Evolutionary conservation across 23 tunicate genomes (phyloP).

Genomic region (Styela clava): DNA sequence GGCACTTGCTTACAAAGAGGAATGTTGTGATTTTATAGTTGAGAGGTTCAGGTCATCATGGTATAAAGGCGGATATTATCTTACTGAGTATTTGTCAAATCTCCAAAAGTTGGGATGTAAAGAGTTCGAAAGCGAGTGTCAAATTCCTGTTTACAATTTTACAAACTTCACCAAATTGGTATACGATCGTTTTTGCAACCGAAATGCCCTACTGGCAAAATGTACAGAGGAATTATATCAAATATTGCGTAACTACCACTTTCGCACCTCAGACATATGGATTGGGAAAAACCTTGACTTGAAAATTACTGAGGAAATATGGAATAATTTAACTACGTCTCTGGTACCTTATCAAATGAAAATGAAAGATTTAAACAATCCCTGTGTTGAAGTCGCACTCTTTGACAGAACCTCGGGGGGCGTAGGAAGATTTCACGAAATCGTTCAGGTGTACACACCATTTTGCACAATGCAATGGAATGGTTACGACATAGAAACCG

Average conservation of each 20-base stretch:
- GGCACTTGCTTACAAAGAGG: neutral
- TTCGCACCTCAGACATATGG: neutral
- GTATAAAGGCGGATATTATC: constrained; percentile 31
- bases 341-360: neutral
- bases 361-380: constrained; percentile 25
- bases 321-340: neutral
- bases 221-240: constrained; percentile 10
- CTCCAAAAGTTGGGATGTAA: constrained; percentile 51
- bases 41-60: constrained; percentile 22
- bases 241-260: neutral
- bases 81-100: constrained; percentile 42
- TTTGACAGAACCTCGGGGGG: constrained; percentile 33
- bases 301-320: neutral
- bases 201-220: constrained; percentile 1
- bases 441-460: constrained; percentile 34
- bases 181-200: constrained; percentile 55
- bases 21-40: constrained; percentile 28
- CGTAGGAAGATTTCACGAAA: constrained; percentile 50
- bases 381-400: constrained; percentile 70
- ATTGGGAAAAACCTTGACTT: neutral
- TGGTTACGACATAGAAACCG: constrained; percentile 48
- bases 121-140: constrained; percentile 53
- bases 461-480: constrained; percentile 57
- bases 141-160: constrained; percentile 20
- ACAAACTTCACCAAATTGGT: constrained; percentile 50